Conservation (phyloP, 2,888 invertebrate genomes). For the Carpatolechia fugitivella region DNA sequence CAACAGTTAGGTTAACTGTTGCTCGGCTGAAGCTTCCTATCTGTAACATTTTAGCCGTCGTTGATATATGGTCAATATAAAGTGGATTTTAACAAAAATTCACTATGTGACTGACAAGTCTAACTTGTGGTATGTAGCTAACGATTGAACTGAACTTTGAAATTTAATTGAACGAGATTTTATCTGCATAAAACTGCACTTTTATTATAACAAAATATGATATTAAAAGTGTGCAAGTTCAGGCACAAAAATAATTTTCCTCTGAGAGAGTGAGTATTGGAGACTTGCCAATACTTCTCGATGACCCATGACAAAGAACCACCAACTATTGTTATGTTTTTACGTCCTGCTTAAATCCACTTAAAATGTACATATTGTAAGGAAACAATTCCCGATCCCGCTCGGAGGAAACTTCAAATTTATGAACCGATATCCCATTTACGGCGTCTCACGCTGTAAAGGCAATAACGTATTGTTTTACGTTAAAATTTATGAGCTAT, state of each 20-base stretch:
- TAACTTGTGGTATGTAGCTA: too few species aligned
- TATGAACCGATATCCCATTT: slow-evolving; percentile 60
- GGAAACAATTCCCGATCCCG: slow-evolving; percentile 8
- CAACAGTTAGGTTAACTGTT: slow-evolving; percentile 70
- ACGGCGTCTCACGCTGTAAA: slow-evolving; percentile 49
- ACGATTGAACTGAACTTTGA: too few species aligned
- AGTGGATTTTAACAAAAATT: slow-evolving; percentile 43
- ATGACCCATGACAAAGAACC: too few species aligned
- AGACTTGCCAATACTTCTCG: too few species aligned
- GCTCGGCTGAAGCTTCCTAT: slow-evolving; percentile 59
- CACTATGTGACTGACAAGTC: too few species aligned
- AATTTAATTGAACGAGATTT: too few species aligned
- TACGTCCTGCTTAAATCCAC: not conserved
- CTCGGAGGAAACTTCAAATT: slow-evolving; percentile 41
- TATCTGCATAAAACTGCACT: too few species aligned
- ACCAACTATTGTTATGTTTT: not conserved
- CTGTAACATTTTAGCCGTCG: slow-evolving; percentile 51
- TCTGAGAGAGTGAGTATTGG: too few species aligned
- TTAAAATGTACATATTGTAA: not conserved
- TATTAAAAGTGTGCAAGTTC: too few species aligned
- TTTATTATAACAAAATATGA: too few species aligned
- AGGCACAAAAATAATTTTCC: too few species aligned
- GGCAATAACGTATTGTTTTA: slow-evolving; percentile 67
- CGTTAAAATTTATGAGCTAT: slow-evolving; percentile 64
- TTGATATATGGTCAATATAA: slow-evolving; percentile 49